These are phyloP conservation scores for Xanthorhoe designata DNA, from an alignment of 2,888 invertebrate genomes.

Conservation along the genomic window DNA sequence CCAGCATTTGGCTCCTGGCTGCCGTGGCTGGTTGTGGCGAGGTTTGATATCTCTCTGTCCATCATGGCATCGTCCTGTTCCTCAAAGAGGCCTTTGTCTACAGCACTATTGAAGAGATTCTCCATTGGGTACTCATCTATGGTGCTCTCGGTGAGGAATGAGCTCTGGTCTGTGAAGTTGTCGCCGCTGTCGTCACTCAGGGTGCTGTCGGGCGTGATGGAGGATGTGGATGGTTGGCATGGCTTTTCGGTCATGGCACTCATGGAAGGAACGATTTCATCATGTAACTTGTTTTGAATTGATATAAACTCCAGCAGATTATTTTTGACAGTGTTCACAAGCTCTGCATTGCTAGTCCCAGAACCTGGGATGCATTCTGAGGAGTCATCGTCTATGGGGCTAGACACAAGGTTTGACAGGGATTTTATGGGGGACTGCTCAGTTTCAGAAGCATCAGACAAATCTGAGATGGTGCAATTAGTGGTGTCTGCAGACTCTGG, in stretches of 20 bases:
- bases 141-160: conserved; percentile 79
- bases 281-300: conserved; percentile 63
- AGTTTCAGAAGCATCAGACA: conserved; percentile 70
- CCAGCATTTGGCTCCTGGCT: conserved; percentile 70
- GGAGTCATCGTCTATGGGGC: conserved; percentile 75
- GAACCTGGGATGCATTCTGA: conserved; percentile 35
- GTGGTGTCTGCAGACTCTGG: conserved; percentile 66
- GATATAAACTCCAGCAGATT: conserved; percentile 78
- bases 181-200: conserved; percentile 78
- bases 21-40: conserved; percentile 80
- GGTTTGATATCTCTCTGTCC: conserved; percentile 81
- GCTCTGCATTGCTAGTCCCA: conserved; percentile 62
- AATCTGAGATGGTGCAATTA: conserved; percentile 69
- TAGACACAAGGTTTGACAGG: conserved; percentile 87
- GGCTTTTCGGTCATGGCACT: conserved; percentile 68
- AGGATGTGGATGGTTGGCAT: conserved; percentile 59
- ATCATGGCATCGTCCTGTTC: conserved; percentile 80
- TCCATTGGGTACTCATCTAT: conserved; percentile 84
- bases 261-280: conserved; percentile 69
- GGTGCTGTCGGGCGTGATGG: conserved; percentile 75
- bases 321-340: conserved; percentile 73
- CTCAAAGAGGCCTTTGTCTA: conserved; percentile 79
- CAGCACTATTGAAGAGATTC: conserved; percentile 80
- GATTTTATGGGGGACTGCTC: conserved; percentile 87
- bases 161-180: conserved; percentile 79